Base-by-base conservation (phyloP, 2,888 invertebrate genomes). In the Leptopilina syphax region DNA sequence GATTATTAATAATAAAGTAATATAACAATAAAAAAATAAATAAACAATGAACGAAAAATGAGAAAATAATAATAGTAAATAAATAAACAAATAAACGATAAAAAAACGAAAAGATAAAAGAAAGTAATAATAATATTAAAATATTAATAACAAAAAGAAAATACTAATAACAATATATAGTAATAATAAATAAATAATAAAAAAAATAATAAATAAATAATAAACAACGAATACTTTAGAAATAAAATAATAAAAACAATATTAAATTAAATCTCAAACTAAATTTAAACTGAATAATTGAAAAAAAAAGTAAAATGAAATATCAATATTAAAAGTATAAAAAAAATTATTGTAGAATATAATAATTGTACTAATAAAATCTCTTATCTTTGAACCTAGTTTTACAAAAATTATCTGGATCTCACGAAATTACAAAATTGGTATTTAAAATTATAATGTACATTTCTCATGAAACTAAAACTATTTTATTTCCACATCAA, bases 331-430 rank as follows among this genome's bases (percentile, higher is more conserved):
- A 6, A 60, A 60, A 18, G 13, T n/a, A 8, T 63, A 63, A 24
- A 63, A 18, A 18, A 63, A 63, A 12, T 50, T 50, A 10, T 50
- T 8, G 12, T 10, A 50, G 10, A 50, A 50, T 10, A 10, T 50
- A 50, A 50, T 50, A 10, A 67, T 6, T 44, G 44, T 44, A 44
- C 34, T 34, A 44, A 44, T 44, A 8, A 44, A 44, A 44, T 44
- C 8, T 44, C 8, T 44, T 44, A 44, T 44, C 44, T 44, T 8
- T 44, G 7, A 44, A 6, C 44, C 44, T 44, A 44, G 8, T 5
- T 44, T 44, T 44, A 67, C n/a, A 67, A 67, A 18, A 9, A 13
- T 67, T 67, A 44, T 67, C 44, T n/a, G 18, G n/a, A 67, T 44
- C 44, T 13, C 8, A 1, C 7, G 18, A 18, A 63, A 63, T 24